phyloP scores from a whole-genome alignment of 2,888 invertebrate species.

The Lampropteryx suffumata region DNA sequence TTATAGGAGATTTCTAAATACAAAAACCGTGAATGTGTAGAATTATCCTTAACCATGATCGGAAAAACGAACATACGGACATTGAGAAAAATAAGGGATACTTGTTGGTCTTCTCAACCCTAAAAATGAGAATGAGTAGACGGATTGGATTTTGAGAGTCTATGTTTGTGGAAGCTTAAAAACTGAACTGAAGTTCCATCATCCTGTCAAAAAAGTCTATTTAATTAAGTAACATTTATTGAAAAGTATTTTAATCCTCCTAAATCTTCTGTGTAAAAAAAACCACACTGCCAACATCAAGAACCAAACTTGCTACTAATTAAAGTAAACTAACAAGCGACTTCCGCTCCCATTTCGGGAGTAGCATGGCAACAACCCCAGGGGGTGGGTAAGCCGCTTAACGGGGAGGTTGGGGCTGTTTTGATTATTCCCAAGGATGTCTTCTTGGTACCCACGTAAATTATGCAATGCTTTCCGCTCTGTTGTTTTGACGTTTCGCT shows the following conservation, averaged over 20 bases:
- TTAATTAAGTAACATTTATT: too few species aligned
- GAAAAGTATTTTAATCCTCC: background rate
- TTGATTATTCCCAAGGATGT: slow-evolving; percentile 81
- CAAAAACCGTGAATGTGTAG: too few species aligned
- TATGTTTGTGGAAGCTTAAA: too few species aligned
- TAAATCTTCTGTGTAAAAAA: slow-evolving; percentile 21
- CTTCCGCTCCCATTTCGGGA: slow-evolving; percentile 63
- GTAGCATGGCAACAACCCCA: slow-evolving; percentile 55
- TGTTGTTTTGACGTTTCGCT: slow-evolving; percentile 52
- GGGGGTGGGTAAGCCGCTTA: slow-evolving; percentile 69
- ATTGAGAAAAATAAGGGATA: too few species aligned
- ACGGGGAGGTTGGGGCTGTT: slow-evolving; percentile 68
- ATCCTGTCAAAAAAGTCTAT: too few species aligned
- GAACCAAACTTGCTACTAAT: slow-evolving; percentile 72
- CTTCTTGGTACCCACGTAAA: slow-evolving; percentile 73
- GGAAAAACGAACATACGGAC: too few species aligned
- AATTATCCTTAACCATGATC: too few species aligned
- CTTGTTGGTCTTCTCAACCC: too few species aligned
- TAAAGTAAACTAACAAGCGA: slow-evolving; percentile 76
- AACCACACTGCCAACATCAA: slow-evolving; percentile 57
- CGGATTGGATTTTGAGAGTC: too few species aligned
- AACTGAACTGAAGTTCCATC: too few species aligned
- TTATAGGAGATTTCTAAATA: too few species aligned
- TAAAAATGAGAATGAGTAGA: too few species aligned
- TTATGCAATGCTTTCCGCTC: slow-evolving; percentile 68